Percentiles rank a stretch among this genome's conserved stretches.
Conservation (phyloP, 1,140 invertebrate genomes). For the Drosophila melanica region DNA sequence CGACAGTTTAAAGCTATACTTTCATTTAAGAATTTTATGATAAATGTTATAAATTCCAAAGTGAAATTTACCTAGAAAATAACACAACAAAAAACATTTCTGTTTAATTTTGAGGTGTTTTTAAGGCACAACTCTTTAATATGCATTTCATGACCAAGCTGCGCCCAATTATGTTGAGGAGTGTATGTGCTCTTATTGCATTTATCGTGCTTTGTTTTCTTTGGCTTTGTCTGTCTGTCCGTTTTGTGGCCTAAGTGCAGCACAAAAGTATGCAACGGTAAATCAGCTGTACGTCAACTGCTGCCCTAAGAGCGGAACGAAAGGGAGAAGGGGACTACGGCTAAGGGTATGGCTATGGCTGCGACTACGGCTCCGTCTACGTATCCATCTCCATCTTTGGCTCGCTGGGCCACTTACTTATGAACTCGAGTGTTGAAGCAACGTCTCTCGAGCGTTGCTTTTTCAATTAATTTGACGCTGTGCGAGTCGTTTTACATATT, state of each 20-base stretch:
- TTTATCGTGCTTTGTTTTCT: not conserved
- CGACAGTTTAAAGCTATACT: too few species aligned
- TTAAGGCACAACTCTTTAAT: too few species aligned
- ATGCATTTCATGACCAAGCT: too few species aligned
- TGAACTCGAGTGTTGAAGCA: conserved; percentile 32
- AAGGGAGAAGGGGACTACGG: not conserved
- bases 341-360: not conserved
- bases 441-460: conserved; percentile 39
- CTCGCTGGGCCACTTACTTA: conserved; percentile 43
- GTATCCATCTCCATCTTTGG: not conserved
- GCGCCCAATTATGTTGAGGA: too few species aligned
- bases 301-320: conserved; percentile 14
- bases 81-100: too few species aligned
- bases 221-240: conserved; percentile 14
- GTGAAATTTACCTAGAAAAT: too few species aligned
- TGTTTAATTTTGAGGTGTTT: too few species aligned
- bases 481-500: conserved; percentile 35
- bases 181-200: not conserved
- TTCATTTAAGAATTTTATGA: too few species aligned
- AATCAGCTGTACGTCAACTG: conserved; percentile 30
- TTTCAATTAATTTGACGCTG: conserved; percentile 57
- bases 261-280: conserved; percentile 43
- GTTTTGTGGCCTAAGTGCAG: conserved; percentile 27
- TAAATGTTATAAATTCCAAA: too few species aligned
- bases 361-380: not conserved